A percentile compares a stretch with the other conserved stretches of the same genome.
These are phyloP conservation scores for Erythrocercus mccallii DNA, from an alignment of 2,113 vertebrate species.

Conservation along the genomic window DNA sequence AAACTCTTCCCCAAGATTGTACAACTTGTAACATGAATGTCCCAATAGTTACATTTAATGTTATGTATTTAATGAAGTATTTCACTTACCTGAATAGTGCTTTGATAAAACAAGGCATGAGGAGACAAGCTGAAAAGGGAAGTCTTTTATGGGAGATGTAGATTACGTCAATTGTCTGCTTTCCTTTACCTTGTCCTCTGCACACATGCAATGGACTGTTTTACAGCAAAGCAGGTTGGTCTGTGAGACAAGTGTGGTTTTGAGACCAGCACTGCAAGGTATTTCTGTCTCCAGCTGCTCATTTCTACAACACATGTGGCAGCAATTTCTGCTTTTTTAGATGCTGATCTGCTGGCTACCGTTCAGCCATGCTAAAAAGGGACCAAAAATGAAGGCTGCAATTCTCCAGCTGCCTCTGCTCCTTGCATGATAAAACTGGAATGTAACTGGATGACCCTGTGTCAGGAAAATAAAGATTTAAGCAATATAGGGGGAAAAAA, in stretches of 20 bases:
- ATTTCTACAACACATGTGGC: background rate
- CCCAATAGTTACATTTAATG: background rate
- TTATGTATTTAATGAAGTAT: background rate
- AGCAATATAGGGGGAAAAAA: background rate
- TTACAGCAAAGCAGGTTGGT: background rate
- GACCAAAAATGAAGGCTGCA: background rate
- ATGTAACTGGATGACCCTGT: background rate
- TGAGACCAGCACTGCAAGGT: background rate
- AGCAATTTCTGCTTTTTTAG: background rate
- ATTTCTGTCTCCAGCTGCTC: background rate
- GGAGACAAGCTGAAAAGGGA: background rate
- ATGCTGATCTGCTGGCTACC: background rate
- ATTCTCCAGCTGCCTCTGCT: background rate
- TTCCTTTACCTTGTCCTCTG: background rate
- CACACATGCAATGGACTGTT: background rate
- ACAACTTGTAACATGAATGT: background rate
- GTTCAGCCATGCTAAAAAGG: background rate
- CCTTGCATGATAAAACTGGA: background rate
- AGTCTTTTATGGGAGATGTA: background rate
- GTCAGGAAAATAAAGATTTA: background rate
- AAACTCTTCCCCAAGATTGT: background rate
- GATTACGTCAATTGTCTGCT: background rate
- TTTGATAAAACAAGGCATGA: background rate
- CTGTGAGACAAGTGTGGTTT: background rate
- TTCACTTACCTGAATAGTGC: background rate